phyloP scores from a whole-genome alignment of 2,113 vertebrate genomes.

The Notarius lentiginosus region DNA sequence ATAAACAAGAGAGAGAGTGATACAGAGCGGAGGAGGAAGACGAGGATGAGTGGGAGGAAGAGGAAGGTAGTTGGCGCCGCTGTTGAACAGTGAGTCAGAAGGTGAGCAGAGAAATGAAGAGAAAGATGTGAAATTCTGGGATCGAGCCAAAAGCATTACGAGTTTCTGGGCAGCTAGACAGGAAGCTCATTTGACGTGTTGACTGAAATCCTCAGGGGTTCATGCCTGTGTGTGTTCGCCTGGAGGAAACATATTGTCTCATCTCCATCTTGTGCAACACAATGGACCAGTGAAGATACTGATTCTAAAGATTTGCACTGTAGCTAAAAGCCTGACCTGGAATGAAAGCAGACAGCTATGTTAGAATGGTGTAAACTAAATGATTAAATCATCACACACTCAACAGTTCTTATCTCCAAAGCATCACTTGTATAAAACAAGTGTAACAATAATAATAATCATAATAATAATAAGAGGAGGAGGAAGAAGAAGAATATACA shows the following conservation, averaged over 20 bases:
- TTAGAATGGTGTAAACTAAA: background rate
- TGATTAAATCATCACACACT: background rate
- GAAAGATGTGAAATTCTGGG: constrained; percentile 45
- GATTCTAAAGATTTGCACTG: background rate
- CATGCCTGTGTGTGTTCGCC: constrained; percentile 8
- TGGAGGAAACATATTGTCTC: background rate
- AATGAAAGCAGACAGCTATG: background rate
- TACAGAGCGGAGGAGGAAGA: background rate
- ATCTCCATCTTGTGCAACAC: background rate
- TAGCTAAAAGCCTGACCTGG: background rate
- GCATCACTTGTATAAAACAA: background rate
- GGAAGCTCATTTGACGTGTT: constrained; percentile 41
- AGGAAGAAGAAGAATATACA: background rate
- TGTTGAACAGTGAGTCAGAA: constrained; percentile 3
- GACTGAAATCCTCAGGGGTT: constrained; percentile 41
- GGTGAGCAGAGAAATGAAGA: constrained; percentile 3
- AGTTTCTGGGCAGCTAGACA: constrained; percentile 48
- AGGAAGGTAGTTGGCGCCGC: constrained; percentile 35
- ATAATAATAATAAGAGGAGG: background rate
- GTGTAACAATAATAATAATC: background rate
- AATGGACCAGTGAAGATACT: background rate
- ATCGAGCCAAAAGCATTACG: constrained; percentile 52
- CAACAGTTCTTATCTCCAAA: background rate
- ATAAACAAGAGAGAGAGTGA: background rate
- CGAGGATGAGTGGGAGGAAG: constrained; percentile 17